A percentile compares a stretch with the other conserved stretches of the same genome.
Conservation (phyloP, 2,888 invertebrate genomes). For the Cynaeus angustus region DNA sequence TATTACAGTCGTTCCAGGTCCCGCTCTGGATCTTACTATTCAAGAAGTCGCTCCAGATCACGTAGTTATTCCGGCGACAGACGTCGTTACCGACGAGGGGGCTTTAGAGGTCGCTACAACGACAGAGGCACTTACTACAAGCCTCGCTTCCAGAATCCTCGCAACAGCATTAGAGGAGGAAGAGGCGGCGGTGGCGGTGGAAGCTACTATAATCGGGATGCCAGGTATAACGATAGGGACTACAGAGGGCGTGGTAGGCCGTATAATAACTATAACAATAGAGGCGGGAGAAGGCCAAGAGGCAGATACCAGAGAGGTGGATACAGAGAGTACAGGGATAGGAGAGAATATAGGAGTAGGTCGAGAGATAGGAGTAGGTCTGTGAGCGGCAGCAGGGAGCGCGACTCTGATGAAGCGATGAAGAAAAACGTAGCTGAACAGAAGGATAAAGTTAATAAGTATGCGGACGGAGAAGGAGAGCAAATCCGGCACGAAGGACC, state of each 20-base stretch:
- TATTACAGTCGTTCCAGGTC: slow-evolving; percentile 75
- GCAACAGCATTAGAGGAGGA: slow-evolving; percentile 73
- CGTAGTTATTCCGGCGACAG: slow-evolving; percentile 75
- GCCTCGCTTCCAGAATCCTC: slow-evolving; percentile 81
- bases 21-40: slow-evolving; percentile 73
- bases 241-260: slow-evolving; percentile 68
- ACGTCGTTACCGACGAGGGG: slow-evolving; percentile 71
- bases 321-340: slow-evolving; percentile 81
- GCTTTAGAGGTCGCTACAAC: slow-evolving; percentile 72
- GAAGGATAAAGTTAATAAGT: slow-evolving; percentile 77
- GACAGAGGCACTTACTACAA: slow-evolving; percentile 87
- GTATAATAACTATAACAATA: slow-evolving; percentile 64
- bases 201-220: slow-evolving; percentile 68
- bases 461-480: slow-evolving; percentile 70
- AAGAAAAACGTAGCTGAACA: slow-evolving; percentile 71
- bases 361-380: slow-evolving; percentile 70
- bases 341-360: slow-evolving; percentile 77
- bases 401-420: slow-evolving; percentile 63
- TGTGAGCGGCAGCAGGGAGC: slow-evolving; percentile 74
- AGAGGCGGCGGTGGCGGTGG: slow-evolving; percentile 68
- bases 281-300: slow-evolving; percentile 62
- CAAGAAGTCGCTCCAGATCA: slow-evolving; percentile 76
- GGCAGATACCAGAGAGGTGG: slow-evolving; percentile 69
- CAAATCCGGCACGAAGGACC: slow-evolving; percentile 74
- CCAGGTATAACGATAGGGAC: slow-evolving; percentile 67